Base-by-base conservation (phyloP, 2,797 vertebrate genomes). In the Acipenser transmontanus region DNA sequence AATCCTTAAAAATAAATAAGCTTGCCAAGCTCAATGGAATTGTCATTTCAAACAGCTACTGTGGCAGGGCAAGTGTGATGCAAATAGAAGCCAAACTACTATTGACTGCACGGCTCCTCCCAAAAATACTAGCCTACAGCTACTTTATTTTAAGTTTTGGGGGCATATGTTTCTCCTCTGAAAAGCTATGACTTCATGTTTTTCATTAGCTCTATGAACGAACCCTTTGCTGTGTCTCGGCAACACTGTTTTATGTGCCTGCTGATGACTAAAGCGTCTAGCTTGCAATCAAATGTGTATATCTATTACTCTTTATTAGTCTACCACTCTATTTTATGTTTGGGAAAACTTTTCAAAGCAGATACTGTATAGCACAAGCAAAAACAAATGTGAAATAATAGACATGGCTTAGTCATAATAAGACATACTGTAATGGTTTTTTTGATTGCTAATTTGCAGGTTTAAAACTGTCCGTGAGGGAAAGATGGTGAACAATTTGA, bases 151-250 rank as follows among this genome's bases (percentile, higher is more conserved):
- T 62, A 4, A 47, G 59, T 54, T 54, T 13, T 47, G n/a, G 47
- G 51, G 54, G 11, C 68, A 66, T 49, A 34, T 57, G 56, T 56
- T 69, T 20, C 50, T 59, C 51, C 13, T 52, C 51, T 59, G 57
- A 61, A 51, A 62, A n/a, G 59, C 47, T 34, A 34, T 64, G 12
- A 52, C 49, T 59, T 64, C 62, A 67, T 72, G 68, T 54, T 57
- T 72, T 72, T 66, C 50, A 69, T 72, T 64, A 72, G 61, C 68
- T 52, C 47, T 63, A 50, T 61, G 63, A 64, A 47, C 20, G 51
- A 34, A 59, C 11, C 49, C 13, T 72, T 14, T 12, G 62, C 12
- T n/a, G 50, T 52, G 56, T 61, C 52, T 57, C 64, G 54, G 61
- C 62, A 11, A 9, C 50, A 51, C 59, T 61, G 47, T 65, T 66